Conservation (phyloP, 2,888 invertebrate species). For the Anagyrus pseudococci region DNA sequence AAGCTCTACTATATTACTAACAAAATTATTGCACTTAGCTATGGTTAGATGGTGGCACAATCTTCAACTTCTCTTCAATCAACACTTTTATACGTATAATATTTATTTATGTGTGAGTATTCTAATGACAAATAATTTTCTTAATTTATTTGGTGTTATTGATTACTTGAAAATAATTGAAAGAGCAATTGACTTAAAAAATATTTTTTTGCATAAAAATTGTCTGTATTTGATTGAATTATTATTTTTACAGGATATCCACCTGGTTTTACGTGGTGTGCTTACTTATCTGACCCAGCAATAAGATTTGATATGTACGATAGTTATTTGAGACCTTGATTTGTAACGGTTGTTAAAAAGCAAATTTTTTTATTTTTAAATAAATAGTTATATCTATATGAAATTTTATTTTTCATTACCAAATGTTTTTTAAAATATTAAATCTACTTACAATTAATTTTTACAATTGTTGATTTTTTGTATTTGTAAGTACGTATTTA, state of each 20-base stretch:
- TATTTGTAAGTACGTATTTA: conserved; percentile 4
- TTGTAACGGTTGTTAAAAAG: no score
- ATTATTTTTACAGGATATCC: conserved; percentile 58
- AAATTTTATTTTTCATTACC: not conserved
- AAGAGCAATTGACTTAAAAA: no score
- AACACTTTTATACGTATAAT: conserved; percentile 46
- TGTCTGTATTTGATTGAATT: conserved; percentile 11
- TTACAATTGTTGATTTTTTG: conserved; percentile 1
- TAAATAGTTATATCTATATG: conserved; percentile 11
- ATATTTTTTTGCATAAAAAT: conserved; percentile 1
- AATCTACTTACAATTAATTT: conserved; percentile 2
- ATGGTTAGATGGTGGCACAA: conserved; percentile 52
- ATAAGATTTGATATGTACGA: conserved; percentile 41
- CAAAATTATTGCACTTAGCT: conserved; percentile 59
- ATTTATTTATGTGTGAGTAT: conserved; percentile 36
- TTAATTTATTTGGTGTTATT: no score
- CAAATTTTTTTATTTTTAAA: no score
- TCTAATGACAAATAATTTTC: conserved; percentile 7
- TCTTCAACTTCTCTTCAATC: conserved; percentile 51
- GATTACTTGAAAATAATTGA: no score
- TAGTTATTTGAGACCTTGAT: conserved; percentile 22
- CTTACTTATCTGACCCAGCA: conserved; percentile 56
- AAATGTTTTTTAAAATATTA: conserved; percentile 5
- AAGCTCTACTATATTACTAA: no score
- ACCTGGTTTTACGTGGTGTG: conserved; percentile 60